Base-by-base conservation (phyloP, 2,888 invertebrate genomes). In the Clunio marinus region DNA sequence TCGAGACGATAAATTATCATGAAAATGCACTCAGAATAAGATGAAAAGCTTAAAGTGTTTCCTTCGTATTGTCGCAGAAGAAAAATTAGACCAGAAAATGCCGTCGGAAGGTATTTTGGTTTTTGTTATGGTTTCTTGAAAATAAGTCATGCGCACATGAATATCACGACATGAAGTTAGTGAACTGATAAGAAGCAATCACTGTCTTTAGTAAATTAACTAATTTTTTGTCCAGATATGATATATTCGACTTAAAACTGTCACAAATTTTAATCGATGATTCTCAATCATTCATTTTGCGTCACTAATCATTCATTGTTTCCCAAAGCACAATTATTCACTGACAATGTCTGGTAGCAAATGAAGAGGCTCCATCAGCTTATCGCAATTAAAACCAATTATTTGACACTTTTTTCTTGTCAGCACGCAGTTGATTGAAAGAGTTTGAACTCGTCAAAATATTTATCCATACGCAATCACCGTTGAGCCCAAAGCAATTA, bases 191-290 rank as follows among this genome's bases (percentile, higher is more conserved):
- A 51, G 51, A 51, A 51, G 22, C 51, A 13, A 41, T 22, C 13
- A 41, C 7, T 4, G 51, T 7, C 51, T 51, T 51, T 51, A 15
- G 51, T 51, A 57, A 57, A 57, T 57, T 24, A 57, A n/a, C 20
- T 57, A 27, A 57, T 27, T 57, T 57, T 57, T 2, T 2, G 57
- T 4, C 25, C 57, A 27, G 25, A 57, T 57, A 57, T 57, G 57
- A 57, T 57, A 15, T 57, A 57, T 57, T 57, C 57, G 57, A 57
- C 57, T 57, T 57, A 57, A 25, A 57, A 2, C 57, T 57, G 57
- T 57, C 57, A 57, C 25, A 57, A 57, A 25, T 57, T 57, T n/a
- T 25, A 25, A 57, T 57, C 57, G 57, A 57, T 57, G 7, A 13
- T 4, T 20, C 15, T 57, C 24, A 17, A 51, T 51, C 51, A 51